Evolutionary conservation across 2,888 invertebrate species (phyloP).

Genomic region (Dolichopus griseipennis): DNA sequence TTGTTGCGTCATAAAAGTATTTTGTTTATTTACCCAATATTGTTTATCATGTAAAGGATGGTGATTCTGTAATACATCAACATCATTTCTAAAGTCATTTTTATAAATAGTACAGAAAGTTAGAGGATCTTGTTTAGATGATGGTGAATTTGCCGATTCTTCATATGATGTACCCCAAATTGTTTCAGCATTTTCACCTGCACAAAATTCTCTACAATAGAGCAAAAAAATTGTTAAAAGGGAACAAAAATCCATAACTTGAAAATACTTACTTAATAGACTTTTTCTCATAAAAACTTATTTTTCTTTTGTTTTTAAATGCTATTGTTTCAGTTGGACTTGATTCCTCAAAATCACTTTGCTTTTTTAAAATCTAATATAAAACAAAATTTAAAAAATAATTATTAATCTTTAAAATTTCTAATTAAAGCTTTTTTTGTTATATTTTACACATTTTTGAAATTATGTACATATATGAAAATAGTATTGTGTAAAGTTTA

Average conservation of each 20-base stretch:
- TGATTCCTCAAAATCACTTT: constrained; percentile 12
- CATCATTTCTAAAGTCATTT: too few relatives aligned
- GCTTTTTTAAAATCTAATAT: constrained; percentile 24
- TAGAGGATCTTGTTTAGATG: not conserved
- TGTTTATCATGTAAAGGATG: too few relatives aligned
- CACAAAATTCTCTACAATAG: constrained; percentile 23
- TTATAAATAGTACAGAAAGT: not conserved
- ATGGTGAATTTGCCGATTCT: constrained; percentile 20
- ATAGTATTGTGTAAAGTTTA: too few relatives aligned
- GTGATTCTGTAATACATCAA: too few relatives aligned
- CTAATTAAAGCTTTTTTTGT: too few relatives aligned
- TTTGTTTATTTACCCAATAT: too few relatives aligned
- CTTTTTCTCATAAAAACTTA: constrained; percentile 26
- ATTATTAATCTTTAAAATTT: too few relatives aligned
- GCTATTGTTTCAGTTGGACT: constrained; percentile 19
- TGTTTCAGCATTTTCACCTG: constrained; percentile 23
- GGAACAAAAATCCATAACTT: not conserved
- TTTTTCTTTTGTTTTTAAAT: constrained; percentile 20
- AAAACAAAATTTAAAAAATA: too few relatives aligned
- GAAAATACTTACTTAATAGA: constrained; percentile 23
- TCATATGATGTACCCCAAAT: constrained; percentile 27
- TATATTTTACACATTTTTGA: too few relatives aligned
- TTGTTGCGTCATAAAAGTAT: too few relatives aligned
- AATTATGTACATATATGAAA: too few relatives aligned
- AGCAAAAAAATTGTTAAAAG: too few relatives aligned